Evolutionary conservation across 2,888 invertebrate species (phyloP).

Genomic region (Homarus gammarus): DNA sequence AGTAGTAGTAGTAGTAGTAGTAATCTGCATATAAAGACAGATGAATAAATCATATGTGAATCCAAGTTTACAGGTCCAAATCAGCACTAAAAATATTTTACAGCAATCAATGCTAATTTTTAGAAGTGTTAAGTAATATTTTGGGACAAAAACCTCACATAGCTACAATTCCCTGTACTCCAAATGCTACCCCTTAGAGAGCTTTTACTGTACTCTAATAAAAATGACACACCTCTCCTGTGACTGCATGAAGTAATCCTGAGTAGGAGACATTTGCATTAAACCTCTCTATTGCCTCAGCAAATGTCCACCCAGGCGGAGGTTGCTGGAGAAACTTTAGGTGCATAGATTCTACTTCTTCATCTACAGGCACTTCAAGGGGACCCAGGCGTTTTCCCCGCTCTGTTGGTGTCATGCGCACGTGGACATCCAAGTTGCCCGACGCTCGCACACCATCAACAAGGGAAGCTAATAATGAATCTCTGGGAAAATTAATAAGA

Average conservation of each 20-base stretch:
- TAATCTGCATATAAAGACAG: no score
- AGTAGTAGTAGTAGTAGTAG: no score
- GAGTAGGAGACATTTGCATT: slow-evolving; percentile 99
- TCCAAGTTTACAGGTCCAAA: background rate
- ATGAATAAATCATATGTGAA: no score
- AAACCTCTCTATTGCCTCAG: slow-evolving; percentile 94
- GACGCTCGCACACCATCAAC: slow-evolving; percentile 97
- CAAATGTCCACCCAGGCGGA: slow-evolving; percentile 84
- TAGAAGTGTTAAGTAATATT: background rate
- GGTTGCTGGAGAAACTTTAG: slow-evolving; percentile 87
- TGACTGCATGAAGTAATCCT: slow-evolving; percentile 96
- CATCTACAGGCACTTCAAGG: slow-evolving; percentile 89
- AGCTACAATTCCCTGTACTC: no score
- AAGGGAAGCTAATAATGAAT: slow-evolving; percentile 95
- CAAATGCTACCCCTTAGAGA: no score
- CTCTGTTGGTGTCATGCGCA: slow-evolving; percentile 90
- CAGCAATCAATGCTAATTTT: background rate
- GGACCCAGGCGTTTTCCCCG: slow-evolving; percentile 94
- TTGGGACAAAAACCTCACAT: no score
- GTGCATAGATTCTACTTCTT: slow-evolving; percentile 95
- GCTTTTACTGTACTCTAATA: background rate
- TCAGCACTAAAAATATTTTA: slow-evolving; percentile 46
- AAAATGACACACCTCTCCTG: slow-evolving; percentile 88
- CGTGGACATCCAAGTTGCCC: slow-evolving; percentile 97
- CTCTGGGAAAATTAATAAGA: slow-evolving; percentile 82